Evolutionary conservation across 2,113 vertebrate genomes (phyloP).

Genomic region (Rhinolophus ferrumequinum): DNA sequence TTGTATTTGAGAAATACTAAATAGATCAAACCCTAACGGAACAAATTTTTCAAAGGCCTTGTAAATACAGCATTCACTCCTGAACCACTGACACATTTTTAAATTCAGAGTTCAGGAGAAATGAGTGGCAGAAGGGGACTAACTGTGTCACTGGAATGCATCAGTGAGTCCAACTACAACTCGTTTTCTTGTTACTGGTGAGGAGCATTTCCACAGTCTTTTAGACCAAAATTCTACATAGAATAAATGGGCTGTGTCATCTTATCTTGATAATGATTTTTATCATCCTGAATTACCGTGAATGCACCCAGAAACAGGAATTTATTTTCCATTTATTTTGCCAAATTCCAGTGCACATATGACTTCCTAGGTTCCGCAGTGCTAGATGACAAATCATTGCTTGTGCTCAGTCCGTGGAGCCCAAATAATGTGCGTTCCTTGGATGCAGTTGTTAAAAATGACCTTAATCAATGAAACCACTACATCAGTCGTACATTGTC

Average conservation of each 20-base stretch:
- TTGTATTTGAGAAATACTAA: not conserved
- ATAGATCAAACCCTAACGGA: not conserved
- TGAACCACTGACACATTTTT: not conserved
- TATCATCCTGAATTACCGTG: not conserved
- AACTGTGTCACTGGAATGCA: not conserved
- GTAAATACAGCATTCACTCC: not conserved
- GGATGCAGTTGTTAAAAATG: constrained; percentile 26
- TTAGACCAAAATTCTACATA: not conserved
- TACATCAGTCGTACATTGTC: not conserved
- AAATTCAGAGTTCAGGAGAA: not conserved
- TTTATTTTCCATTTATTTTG: not conserved
- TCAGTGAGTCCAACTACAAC: not conserved
- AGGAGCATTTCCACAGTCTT: not conserved
- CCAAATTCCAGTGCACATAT: not conserved
- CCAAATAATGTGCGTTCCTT: not conserved
- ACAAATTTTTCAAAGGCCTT: not conserved
- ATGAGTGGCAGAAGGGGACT: not conserved
- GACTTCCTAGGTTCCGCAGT: not conserved
- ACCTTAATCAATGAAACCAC: constrained; percentile 38
- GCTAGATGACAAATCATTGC: constrained; percentile 25
- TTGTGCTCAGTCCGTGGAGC: not conserved
- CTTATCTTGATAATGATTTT: constrained; percentile 12
- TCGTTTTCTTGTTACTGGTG: not conserved
- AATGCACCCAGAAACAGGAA: not conserved
- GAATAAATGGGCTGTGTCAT: not conserved